Evolutionary conservation across 2,797 vertebrate genomes (phyloP).

Genomic region (Aselliscus stoliczkanus): DNA sequence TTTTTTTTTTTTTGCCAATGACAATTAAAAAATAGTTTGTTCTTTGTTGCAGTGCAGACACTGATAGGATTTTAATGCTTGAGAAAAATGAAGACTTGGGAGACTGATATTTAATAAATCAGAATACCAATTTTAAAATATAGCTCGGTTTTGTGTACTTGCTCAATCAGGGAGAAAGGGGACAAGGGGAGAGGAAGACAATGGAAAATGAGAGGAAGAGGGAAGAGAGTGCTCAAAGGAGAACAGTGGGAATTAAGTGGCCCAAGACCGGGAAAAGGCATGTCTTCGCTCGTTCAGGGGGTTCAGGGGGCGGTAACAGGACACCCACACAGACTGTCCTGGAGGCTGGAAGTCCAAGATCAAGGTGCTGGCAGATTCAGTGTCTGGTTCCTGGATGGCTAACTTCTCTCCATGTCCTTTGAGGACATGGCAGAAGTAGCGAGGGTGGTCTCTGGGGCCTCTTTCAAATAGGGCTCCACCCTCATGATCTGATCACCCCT

Average conservation of each 20-base stretch:
- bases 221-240: not conserved
- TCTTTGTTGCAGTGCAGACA: not conserved
- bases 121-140: not conserved
- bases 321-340: no score
- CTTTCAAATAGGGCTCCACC: not conserved
- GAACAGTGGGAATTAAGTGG: fast-evolving
- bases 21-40: not conserved
- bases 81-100: not conserved
- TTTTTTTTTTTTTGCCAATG: not conserved
- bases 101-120: not conserved
- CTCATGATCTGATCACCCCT: not conserved
- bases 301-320: not conserved
- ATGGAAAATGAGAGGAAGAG: not conserved
- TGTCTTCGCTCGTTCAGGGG: fast-evolving
- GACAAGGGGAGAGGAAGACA: not conserved
- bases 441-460: not conserved
- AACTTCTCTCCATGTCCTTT: not conserved
- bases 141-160: not conserved
- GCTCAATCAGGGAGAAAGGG: not conserved
- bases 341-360: not conserved
- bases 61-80: not conserved
- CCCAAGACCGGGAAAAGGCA: not conserved
- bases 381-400: not conserved
- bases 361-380: not conserved
- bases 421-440: no score